Evolutionary conservation across 2,888 invertebrate genomes (phyloP), one percentile per base, ranked within the genome.

Genomic region (Actias luna): DNA sequence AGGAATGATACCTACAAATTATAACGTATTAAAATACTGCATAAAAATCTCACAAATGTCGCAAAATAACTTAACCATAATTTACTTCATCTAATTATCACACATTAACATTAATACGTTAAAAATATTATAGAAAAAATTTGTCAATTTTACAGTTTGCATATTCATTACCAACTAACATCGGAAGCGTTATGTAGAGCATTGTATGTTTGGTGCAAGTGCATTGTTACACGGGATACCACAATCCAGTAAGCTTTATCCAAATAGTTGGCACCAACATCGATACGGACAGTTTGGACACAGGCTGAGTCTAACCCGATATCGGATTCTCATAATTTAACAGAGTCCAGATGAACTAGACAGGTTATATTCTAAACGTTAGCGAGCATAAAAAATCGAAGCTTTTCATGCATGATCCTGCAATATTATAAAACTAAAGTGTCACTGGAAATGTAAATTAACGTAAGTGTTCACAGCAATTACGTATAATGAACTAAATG

Each of bases 301-400:
- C 83, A 77, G 75, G 83, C 88, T 88, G 83, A 85, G 87, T 87
- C 88, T 84, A 88, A 81, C 84, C 83, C 82, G 85, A 86, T 91
- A 92, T 89, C 88, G 89, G 88, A 85, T 88, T 89, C 88, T 89
- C 88, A 89, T 91, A 88, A 90, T 87, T 90, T 86, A 86, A 83
- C 85, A 85, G 10, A 80, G 83, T 83, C 82, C 76, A 83, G 80
- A 83, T 81, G 83, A 18, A 82, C 82, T 80, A 77, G 76, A 78
- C 80, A 76, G 75, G 77, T 74, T 69, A 71, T 68, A 77, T 69
- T 78, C 77, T 79, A 80, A 80, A 75, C 71, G 22, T 46, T 46
- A 22, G 0, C 16, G 46, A 46, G 5, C 8, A 46, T 22, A 22
- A 46, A 25, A 12, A 22, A 25, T 3, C 1, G 22, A 42, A n/a